Percentiles rank a stretch among this genome's conserved stretches.
Conservation (phyloP, 1,140 invertebrate species). For the Bombus confusus region DNA sequence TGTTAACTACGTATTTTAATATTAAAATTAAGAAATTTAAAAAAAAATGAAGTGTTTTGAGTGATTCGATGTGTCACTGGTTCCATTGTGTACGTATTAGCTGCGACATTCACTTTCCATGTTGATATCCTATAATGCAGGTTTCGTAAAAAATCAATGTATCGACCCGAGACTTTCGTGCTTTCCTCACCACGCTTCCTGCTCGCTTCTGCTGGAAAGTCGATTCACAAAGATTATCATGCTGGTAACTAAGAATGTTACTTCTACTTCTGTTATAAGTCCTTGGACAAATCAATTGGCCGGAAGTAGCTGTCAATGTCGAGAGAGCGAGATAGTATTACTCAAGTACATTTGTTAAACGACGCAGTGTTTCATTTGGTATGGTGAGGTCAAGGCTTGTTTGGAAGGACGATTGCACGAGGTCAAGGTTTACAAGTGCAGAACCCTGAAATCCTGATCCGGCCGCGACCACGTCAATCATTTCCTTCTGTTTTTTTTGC, state of each 20-base stretch:
- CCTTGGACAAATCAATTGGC: background rate
- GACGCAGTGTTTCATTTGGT: background rate
- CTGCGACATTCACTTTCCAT: conserved; percentile 19
- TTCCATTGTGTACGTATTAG: background rate
- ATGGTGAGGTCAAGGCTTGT: conserved; percentile 30
- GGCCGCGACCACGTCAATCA: background rate
- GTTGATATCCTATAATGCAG: background rate
- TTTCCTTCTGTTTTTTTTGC: background rate
- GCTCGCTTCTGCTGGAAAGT: background rate
- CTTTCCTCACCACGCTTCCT: background rate
- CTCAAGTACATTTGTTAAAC: background rate
- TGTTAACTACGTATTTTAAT: background rate
- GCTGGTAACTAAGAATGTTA: background rate
- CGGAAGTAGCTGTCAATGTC: background rate
- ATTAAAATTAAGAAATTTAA: background rate
- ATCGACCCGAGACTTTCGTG: background rate
- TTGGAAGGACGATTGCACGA: conserved; percentile 28
- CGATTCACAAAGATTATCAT: background rate
- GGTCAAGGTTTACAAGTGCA: conserved; percentile 58
- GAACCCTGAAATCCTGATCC: conserved; percentile 25
- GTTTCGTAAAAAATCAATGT: conserved; percentile 27
- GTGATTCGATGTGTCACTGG: background rate
- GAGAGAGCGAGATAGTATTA: background rate
- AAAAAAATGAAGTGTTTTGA: too few species aligned
- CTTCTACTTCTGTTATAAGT: background rate